Base-by-base conservation (phyloP, 2,113 vertebrate species). In the Leucopsar rothschildi region DNA sequence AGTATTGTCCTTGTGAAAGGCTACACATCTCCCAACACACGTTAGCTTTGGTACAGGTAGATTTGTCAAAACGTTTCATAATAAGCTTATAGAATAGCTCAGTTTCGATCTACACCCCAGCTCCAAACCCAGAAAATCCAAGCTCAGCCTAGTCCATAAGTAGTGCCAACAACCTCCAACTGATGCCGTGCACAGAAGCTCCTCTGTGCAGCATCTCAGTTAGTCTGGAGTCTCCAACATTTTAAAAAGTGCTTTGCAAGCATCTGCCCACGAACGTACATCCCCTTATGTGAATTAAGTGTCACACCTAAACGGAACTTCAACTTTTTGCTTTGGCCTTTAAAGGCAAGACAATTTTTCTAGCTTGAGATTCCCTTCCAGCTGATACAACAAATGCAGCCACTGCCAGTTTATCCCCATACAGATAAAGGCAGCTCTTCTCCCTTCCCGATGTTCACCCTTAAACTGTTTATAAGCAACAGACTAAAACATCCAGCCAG, bases 101-200 rank as follows among this genome's bases (percentile, higher is more conserved):
- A 35, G 5, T 15, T 53, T n/a, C 0, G 0, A 80, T 44, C 49
- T 3, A 28, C 23, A 60, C 10, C 9, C 19, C 21, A 40, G 45
- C 37, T 83, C 76, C 52, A 82, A 69, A 57, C 28, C 4, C 37
- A 79, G 85, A 82, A 94, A 92, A 93, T 19, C 57, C 75, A 42
- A 8, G 21, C 37, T 93, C 70, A 68, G 18, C 29, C 39, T 27
- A 4, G 16, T 29, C 47, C 35, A 29, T 10, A 11, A 53, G 23
- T 7, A 55, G 23, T 3, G 9, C 52, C 66, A 80, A 61, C 45
- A 47, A 25, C 28, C 55, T 69, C 18, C 0, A 63, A 69, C 64
- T 0, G 2, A 52, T 16, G 35, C 37, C 2, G 0, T 2, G 17
- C 57, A 23, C 5, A 5, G 37, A 69, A 76, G 28, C 15, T 78